Conservation (phyloP, 1,140 invertebrate species). For the Chrysomallon squamiferum region DNA sequence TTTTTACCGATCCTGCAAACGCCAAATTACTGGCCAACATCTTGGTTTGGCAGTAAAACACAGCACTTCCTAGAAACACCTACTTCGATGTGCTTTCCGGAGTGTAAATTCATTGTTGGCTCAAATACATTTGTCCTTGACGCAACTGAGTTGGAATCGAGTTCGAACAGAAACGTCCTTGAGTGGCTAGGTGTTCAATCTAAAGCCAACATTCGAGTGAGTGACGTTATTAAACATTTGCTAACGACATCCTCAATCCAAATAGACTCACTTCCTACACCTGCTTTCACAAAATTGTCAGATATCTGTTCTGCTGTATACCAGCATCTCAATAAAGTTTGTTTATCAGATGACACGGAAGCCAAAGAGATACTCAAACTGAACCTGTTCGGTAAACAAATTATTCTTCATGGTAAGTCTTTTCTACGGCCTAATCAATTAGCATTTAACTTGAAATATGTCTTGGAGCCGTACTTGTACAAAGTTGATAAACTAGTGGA, state of each 20-base stretch:
- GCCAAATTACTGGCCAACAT: not conserved
- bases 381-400: not conserved
- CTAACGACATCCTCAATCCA: not conserved
- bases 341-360: not conserved
- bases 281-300: not conserved
- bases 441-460: conserved; percentile 10
- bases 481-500: conserved; percentile 3
- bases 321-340: not conserved
- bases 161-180: not conserved
- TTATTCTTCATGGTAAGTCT: not conserved
- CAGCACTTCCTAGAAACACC: not conserved
- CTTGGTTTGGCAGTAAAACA: not conserved
- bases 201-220: not conserved
- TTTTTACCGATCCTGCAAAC: conserved; percentile 21
- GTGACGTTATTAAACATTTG: not conserved
- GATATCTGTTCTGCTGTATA: not conserved
- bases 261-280: not conserved
- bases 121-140: not conserved
- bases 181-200: not conserved
- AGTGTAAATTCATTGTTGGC: not conserved
- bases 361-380: not conserved
- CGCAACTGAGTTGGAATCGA: not conserved
- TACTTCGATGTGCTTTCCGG: not conserved
- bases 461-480: conserved; percentile 33
- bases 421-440: conserved; percentile 18